phyloP scores from a whole-genome alignment of 1,140 invertebrate genomes.

The Drosophila sechellia region DNA sequence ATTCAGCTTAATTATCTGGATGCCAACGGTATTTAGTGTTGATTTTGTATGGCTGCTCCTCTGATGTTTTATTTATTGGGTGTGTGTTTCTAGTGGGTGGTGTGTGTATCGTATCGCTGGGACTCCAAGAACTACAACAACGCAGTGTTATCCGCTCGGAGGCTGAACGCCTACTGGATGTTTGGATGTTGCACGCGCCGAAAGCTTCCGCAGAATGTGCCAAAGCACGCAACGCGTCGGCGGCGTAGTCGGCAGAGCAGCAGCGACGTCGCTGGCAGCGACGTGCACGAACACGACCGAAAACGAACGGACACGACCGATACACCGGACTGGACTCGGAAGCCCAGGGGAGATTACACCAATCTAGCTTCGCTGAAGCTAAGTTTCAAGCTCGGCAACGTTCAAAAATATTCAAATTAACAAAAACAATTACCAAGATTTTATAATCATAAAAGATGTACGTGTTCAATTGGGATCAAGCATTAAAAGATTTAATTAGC shows the following conservation, averaged over 20 bases:
- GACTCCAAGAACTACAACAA: slow-evolving; percentile 79
- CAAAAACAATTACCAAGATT: too few species aligned
- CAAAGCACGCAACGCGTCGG: slow-evolving; percentile 60
- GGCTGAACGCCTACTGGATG: slow-evolving; percentile 84
- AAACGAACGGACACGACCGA: slow-evolving; percentile 9
- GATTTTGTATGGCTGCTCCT: slow-evolving; percentile 20
- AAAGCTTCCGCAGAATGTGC: slow-evolving; percentile 72
- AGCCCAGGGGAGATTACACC: slow-evolving; percentile 1
- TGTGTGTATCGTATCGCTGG: slow-evolving; percentile 31
- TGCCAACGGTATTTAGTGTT: slow-evolving; percentile 31
- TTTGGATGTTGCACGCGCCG: slow-evolving; percentile 75
- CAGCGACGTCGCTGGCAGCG: slow-evolving; percentile 25
- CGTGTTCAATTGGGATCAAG: background rate
- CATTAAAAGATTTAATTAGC: background rate
- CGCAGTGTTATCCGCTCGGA: slow-evolving; percentile 84
- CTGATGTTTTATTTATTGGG: slow-evolving; percentile 8
- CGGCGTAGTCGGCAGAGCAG: slow-evolving; percentile 17
- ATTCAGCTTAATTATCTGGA: slow-evolving; percentile 9
- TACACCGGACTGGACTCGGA: slow-evolving; percentile 9
- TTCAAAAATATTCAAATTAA: background rate
- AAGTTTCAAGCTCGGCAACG: background rate
- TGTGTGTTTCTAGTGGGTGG: slow-evolving; percentile 14
- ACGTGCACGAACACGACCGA: slow-evolving; percentile 6
- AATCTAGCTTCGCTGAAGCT: background rate
- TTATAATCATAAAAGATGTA: background rate